A percentile compares a stretch with the other conserved stretches of the same genome.
phyloP scores from a whole-genome alignment of 2,888 invertebrate species.

The Phyllotreta cruciferae region DNA sequence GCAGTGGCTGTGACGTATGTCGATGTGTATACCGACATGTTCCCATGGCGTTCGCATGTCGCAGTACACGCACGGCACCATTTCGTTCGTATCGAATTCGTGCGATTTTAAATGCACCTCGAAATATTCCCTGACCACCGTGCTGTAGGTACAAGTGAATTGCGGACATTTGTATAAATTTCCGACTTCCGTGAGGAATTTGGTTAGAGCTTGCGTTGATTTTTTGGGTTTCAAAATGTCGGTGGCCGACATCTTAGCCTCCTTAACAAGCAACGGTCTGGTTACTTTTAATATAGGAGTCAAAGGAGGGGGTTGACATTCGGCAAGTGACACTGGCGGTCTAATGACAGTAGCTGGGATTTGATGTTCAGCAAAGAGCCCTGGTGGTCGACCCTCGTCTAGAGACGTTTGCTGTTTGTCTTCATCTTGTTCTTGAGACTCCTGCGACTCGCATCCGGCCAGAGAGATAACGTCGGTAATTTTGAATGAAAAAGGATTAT shows the following conservation, averaged over 20 bases:
- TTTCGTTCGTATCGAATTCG: slow-evolving; percentile 46
- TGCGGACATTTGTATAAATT: slow-evolving; percentile 67
- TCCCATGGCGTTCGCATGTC: slow-evolving; percentile 60
- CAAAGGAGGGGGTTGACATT: slow-evolving; percentile 33
- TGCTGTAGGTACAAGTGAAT: slow-evolving; percentile 61
- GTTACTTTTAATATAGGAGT: slow-evolving; percentile 34
- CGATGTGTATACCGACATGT: slow-evolving; percentile 63
- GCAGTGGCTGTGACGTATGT: slow-evolving; percentile 68
- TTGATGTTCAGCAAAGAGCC: slow-evolving; percentile 25
- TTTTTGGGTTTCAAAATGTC: slow-evolving; percentile 48
- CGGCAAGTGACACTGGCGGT: too few relatives aligned
- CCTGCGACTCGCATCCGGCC: slow-evolving; percentile 39
- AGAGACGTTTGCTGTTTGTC: too few relatives aligned
- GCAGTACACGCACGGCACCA: slow-evolving; percentile 63
- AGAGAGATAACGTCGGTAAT: slow-evolving; percentile 54
- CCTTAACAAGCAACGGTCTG: slow-evolving; percentile 44
- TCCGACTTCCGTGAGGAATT: slow-evolving; percentile 46
- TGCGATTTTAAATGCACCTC: slow-evolving; percentile 59
- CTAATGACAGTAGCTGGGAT: too few relatives aligned
- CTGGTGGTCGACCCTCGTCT: neutral
- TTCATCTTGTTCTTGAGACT: too few relatives aligned
- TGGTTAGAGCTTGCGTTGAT: slow-evolving; percentile 54
- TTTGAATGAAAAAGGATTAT: slow-evolving; percentile 59
- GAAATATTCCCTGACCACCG: slow-evolving; percentile 56
- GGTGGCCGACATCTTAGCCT: slow-evolving; percentile 41